Evolutionary conservation across 2,113 vertebrate species (phyloP), one percentile per base, ranked within the genome.

Genomic region (Dipodomys merriami): DNA sequence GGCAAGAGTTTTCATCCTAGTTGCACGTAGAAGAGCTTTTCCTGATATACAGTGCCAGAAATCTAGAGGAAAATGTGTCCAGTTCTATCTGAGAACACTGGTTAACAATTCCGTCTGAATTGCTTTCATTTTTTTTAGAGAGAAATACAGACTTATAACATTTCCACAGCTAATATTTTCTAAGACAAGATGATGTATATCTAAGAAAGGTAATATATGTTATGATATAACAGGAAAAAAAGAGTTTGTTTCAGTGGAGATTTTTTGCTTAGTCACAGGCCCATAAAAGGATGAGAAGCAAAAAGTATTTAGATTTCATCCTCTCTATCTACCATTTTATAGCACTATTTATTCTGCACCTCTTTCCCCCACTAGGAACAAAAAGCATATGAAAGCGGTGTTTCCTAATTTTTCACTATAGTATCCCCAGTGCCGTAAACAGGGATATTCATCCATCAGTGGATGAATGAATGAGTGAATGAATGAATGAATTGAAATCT

Each of bases 61-160:
- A 88, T 74, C 93, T 62, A 16, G 18, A 65, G 29, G 35, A 33
- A 73, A 69, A 80, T 10, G 19, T 69, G 79, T 62, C 93, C 74
- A 20, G 13, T 44, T 95, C 88, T 81, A 29, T 79, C 53, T 92
- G 74, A 91, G 69, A 84, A 95, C 93, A 88, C 73, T 57, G 46
- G 95, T 15, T 57, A 88, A 57, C 68, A 83, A 67, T 95, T 53
- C 67, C 74, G 49, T n/a, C 62, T 25, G 68, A 46, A 94, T 60
- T 82, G 77, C 79, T 94, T 95, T 89, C 39, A 20, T 84, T 78
- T 86, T 96, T 96, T 92, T 91, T n/a, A 96, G 72, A 85, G 22
- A 93, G 84, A 79, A 89, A 46, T 65, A 79, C 7, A 60, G 49
- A 71, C 69, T 91, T 25, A 4, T 7, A 30, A 87, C 76, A 46